Percentiles rank a stretch among this genome's conserved stretches.
Conservation (phyloP, 2,888 invertebrate species). For the Philaethria dido region DNA sequence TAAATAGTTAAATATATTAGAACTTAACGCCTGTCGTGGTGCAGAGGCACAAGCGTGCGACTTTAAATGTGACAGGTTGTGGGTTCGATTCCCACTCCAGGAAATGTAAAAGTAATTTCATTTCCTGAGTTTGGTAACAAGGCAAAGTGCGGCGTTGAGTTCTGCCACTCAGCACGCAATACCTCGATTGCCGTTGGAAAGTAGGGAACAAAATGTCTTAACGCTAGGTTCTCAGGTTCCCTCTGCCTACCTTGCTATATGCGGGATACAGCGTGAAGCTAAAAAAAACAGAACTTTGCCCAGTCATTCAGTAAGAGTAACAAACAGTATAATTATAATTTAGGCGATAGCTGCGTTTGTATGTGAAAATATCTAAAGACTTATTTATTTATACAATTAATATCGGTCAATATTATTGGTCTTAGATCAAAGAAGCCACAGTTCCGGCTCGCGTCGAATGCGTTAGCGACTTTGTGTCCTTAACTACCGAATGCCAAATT, state of each 20-base stretch:
- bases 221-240: too few relatives aligned
- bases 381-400: conserved; percentile 60
- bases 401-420: conserved; percentile 68
- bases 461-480: conserved; percentile 18
- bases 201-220: too few relatives aligned
- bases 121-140: too few relatives aligned
- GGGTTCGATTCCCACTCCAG: too few relatives aligned
- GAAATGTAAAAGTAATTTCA: too few relatives aligned
- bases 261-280: not conserved
- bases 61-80: too few relatives aligned
- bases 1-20: not conserved
- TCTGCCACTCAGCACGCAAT: too few relatives aligned
- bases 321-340: conserved; percentile 65
- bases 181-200: too few relatives aligned
- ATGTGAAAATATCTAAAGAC: conserved; percentile 44
- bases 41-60: too few relatives aligned
- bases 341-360: conserved; percentile 50
- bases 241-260: not conserved
- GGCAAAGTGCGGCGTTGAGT: too few relatives aligned
- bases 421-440: conserved; percentile 63
- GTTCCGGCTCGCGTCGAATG: conserved; percentile 27
- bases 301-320: conserved; percentile 54
- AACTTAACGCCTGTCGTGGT: too few relatives aligned
- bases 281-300: conserved; percentile 44
- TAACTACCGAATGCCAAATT: conserved; percentile 7